These are phyloP conservation scores for Sepiola atlantica DNA, from an alignment of 2,888 invertebrate species.

Conservation along the genomic window DNA sequence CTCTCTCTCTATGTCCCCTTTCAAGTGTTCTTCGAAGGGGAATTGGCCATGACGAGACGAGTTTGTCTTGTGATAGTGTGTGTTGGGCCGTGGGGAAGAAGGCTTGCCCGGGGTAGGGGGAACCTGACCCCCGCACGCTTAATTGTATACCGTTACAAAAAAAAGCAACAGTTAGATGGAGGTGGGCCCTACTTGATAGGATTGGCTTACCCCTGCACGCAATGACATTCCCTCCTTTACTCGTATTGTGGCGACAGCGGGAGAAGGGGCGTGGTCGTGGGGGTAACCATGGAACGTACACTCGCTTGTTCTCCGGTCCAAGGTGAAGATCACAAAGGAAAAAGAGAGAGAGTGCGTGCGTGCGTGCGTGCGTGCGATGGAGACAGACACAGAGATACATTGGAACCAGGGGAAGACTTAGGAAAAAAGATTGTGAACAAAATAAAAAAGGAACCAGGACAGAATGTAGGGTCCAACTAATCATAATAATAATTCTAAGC, in stretches of 20 bases:
- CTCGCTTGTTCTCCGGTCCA: neutral
- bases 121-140: conserved; percentile 7
- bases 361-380: no score
- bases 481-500: no score
- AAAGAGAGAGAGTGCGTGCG: no score
- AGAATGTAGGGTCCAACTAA: no score
- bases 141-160: conserved; percentile 32
- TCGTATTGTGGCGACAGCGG: neutral
- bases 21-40: neutral
- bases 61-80: neutral
- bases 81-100: neutral
- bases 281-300: neutral
- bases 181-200: neutral
- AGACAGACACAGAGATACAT: neutral
- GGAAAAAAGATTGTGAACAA: neutral
- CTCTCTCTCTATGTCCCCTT: neutral
- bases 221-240: neutral
- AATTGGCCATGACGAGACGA: neutral
- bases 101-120: neutral
- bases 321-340: neutral
- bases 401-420: neutral
- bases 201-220: conserved; percentile 15
- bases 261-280: neutral
- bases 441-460: neutral
- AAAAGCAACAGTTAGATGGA: neutral